Conservation (phyloP, 2,113 vertebrate genomes). For the Microcebus lehilahytsara region DNA sequence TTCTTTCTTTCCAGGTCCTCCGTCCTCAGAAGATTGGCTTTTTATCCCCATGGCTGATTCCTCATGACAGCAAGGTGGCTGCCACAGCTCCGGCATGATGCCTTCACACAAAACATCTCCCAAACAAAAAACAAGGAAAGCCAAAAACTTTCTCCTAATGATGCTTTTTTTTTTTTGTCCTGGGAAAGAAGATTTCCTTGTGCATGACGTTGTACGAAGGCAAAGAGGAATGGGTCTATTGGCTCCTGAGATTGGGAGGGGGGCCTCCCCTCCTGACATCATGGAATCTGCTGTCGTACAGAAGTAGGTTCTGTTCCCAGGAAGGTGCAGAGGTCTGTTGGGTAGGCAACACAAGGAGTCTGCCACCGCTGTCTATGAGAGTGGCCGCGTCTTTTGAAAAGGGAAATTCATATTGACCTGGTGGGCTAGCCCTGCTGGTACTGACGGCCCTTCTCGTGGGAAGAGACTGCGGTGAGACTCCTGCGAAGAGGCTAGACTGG, state of each 20-base stretch:
- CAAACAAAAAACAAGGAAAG: not conserved
- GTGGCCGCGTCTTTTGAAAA: not conserved
- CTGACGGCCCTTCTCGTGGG: not conserved
- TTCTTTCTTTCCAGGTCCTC: not conserved
- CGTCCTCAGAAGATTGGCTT: not conserved
- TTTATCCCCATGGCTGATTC: not conserved
- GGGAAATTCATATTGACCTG: not conserved
- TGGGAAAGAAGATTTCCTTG: not conserved
- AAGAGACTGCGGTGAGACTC: not conserved
- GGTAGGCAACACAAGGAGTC: not conserved
- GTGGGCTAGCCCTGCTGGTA: not conserved
- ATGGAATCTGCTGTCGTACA: not conserved
- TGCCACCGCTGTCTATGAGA: not conserved
- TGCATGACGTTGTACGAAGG: not conserved
- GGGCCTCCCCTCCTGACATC: not conserved
- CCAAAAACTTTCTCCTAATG: not conserved
- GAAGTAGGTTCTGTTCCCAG: not conserved
- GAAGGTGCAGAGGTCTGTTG: not conserved
- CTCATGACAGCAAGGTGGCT: not conserved
- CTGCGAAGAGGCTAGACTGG: not conserved
- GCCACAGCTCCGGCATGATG: not conserved
- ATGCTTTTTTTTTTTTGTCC: not conserved
- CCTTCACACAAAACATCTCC: not conserved
- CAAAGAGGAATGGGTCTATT: not conserved
- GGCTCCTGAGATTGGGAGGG: not conserved